A percentile compares a stretch with the other conserved stretches of the same genome.
phyloP scores from a whole-genome alignment of 1,140 invertebrate genomes.

The Brachionus paranguensis region DNA sequence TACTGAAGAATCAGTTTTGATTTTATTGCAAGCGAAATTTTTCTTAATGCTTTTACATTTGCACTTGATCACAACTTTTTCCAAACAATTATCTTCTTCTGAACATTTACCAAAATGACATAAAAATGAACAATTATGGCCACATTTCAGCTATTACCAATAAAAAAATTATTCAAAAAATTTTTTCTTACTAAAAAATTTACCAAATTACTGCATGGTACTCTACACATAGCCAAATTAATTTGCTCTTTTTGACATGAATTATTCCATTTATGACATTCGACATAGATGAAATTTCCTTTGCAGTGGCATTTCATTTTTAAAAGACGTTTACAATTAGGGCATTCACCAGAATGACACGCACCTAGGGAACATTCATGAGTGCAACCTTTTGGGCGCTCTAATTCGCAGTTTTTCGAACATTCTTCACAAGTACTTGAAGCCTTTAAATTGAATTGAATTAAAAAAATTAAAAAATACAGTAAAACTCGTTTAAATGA shows the following conservation, averaged over 20 bases:
- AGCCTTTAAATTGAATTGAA: slow-evolving; percentile 44
- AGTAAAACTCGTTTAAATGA: too few species aligned
- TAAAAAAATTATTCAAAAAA: neutral
- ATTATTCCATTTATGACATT: slow-evolving; percentile 64
- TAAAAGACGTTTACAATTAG: slow-evolving; percentile 65
- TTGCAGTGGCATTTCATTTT: slow-evolving; percentile 73
- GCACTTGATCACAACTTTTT: slow-evolving; percentile 72
- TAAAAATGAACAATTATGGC: slow-evolving; percentile 67
- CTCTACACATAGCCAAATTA: slow-evolving; percentile 66
- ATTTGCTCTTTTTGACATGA: slow-evolving; percentile 57
- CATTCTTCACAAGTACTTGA: slow-evolving; percentile 66
- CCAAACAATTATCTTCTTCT: slow-evolving; percentile 65
- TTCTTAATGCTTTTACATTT: slow-evolving; percentile 71
- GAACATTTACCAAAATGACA: slow-evolving; percentile 74
- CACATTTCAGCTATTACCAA: slow-evolving; percentile 57
- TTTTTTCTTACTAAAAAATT: neutral
- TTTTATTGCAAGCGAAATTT: slow-evolving; percentile 65
- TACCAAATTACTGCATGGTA: slow-evolving; percentile 67
- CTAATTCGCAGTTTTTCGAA: slow-evolving; percentile 64
- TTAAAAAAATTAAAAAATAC: neutral
- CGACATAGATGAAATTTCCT: slow-evolving; percentile 66
- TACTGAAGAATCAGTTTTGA: slow-evolving; percentile 42
- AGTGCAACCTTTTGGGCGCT: slow-evolving; percentile 68
- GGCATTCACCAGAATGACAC: slow-evolving; percentile 66
- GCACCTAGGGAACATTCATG: slow-evolving; percentile 66